These are phyloP conservation scores for Poeciliopsis presidionis DNA, from an alignment of 2,797 vertebrate genomes.

Conservation along the genomic window DNA sequence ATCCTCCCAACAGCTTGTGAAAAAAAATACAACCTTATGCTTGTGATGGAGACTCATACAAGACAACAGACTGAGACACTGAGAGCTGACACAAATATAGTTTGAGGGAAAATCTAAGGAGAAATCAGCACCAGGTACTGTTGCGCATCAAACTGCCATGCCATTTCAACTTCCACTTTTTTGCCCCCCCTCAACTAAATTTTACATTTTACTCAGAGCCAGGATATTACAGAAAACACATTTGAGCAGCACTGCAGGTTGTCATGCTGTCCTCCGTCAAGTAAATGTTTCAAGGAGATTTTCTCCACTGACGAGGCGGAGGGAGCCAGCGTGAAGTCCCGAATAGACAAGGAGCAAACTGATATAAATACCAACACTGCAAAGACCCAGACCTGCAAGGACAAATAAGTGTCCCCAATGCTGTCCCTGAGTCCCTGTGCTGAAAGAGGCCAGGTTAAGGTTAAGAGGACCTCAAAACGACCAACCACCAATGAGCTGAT, in stretches of 20 bases:
- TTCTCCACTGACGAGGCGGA: constrained; percentile 64
- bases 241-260: constrained; percentile 51
- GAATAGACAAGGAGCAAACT: constrained; percentile 62
- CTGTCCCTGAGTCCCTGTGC: constrained; percentile 66
- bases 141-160: constrained; percentile 61
- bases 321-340: constrained; percentile 57
- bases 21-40: constrained; percentile 73
- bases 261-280: constrained; percentile 64
- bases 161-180: constrained; percentile 49
- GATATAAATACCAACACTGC: constrained; percentile 77
- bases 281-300: constrained; percentile 73
- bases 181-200: constrained; percentile 14
- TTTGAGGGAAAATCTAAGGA: constrained; percentile 57
- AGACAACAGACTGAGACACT: constrained; percentile 66
- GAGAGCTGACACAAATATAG: constrained; percentile 61
- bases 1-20: constrained; percentile 75
- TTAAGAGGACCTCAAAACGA: constrained; percentile 63
- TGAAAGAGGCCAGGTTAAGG: constrained; percentile 74
- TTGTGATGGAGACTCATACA: constrained; percentile 72
- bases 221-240: constrained; percentile 43
- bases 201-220: constrained; percentile 54
- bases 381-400: constrained; percentile 72
- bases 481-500: constrained; percentile 38
- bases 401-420: constrained; percentile 69
- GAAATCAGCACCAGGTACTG: constrained; percentile 64